A percentile compares a stretch with the other conserved stretches of the same genome.
phyloP scores from a whole-genome alignment of 1,140 invertebrate genomes.

The Atta colombica region DNA sequence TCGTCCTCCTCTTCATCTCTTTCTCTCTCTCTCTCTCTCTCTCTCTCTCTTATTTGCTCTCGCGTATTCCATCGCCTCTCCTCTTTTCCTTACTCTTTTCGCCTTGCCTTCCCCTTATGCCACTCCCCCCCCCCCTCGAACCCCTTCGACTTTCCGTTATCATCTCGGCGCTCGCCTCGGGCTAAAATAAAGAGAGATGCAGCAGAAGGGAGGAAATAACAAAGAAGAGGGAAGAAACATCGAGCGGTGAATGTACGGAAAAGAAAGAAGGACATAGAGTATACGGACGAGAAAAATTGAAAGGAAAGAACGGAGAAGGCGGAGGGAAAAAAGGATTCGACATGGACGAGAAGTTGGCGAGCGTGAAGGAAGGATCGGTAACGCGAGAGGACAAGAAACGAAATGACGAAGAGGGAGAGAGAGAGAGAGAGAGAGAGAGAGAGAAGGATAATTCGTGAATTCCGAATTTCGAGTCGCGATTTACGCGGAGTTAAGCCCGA shows the following conservation, averaged over 20 bases:
- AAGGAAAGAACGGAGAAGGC: conserved; percentile 13
- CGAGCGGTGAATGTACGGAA: conserved; percentile 25
- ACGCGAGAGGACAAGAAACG: background rate
- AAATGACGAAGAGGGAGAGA: background rate
- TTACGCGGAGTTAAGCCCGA: conserved; percentile 70
- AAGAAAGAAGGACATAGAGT: conserved; percentile 26
- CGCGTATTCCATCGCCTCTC: background rate
- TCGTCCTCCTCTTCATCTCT: conserved; percentile 21
- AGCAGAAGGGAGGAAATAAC: conserved; percentile 40
- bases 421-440: no score
- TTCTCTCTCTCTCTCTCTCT: conserved; percentile 2
- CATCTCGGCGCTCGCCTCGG: conserved; percentile 74
- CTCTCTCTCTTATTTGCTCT: conserved; percentile 10
- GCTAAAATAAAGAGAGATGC: conserved; percentile 79
- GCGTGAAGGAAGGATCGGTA: conserved; percentile 24
- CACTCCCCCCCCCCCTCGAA: background rate
- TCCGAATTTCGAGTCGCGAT: conserved; percentile 65
- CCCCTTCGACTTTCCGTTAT: conserved; percentile 61
- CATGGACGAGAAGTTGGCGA: conserved; percentile 29
- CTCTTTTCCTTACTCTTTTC: conserved; percentile 37
- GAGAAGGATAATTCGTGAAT: conserved; percentile 5
- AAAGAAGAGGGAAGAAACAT: conserved; percentile 51
- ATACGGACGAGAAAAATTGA: conserved; percentile 33
- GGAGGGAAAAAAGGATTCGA: background rate
- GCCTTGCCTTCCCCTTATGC: conserved; percentile 32